Percentiles rank a stretch among this genome's conserved stretches.
Evolutionary conservation across 2,888 invertebrate species (phyloP).

Genomic region (Axea sp.): DNA sequence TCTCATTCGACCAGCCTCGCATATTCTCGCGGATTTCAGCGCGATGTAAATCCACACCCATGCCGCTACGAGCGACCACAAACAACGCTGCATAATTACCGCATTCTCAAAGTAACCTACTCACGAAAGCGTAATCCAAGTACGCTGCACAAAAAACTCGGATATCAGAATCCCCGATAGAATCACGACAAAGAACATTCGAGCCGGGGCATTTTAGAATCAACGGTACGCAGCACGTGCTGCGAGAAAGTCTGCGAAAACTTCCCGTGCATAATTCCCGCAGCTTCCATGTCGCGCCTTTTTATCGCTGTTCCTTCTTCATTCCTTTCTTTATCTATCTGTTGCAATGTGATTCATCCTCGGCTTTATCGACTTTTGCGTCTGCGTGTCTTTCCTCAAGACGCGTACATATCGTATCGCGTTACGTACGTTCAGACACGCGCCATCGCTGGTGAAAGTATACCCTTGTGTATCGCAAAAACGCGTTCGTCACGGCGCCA

Average conservation of each 20-base stretch:
- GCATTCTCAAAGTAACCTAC: slow-evolving; percentile 31
- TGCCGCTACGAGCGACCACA: slow-evolving; percentile 13
- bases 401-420: slow-evolving; percentile 35
- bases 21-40: slow-evolving; percentile 20
- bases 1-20: slow-evolving; percentile 9
- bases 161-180: slow-evolving; percentile 23
- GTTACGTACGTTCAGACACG: slow-evolving; percentile 48
- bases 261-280: slow-evolving; percentile 41
- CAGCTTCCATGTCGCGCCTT: slow-evolving; percentile 27
- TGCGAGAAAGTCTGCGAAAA: slow-evolving; percentile 50
- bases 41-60: slow-evolving; percentile 40
- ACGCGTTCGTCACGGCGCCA: slow-evolving; percentile 60
- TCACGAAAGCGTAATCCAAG: slow-evolving; percentile 29
- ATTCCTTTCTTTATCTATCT: slow-evolving; percentile 6
- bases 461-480: slow-evolving; percentile 54
- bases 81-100: slow-evolving; percentile 29
- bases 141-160: slow-evolving; percentile 7
- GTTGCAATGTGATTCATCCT: slow-evolving; percentile 8
- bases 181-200: slow-evolving; percentile 34
- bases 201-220: slow-evolving; percentile 16
- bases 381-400: slow-evolving; percentile 13
- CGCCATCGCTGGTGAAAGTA: slow-evolving; percentile 58
- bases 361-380: slow-evolving; percentile 8
- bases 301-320: background rate
- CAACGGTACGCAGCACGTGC: slow-evolving; percentile 29